Base-by-base conservation (phyloP, 2,888 invertebrate species). In the Heteromyza rotundicornis region DNA sequence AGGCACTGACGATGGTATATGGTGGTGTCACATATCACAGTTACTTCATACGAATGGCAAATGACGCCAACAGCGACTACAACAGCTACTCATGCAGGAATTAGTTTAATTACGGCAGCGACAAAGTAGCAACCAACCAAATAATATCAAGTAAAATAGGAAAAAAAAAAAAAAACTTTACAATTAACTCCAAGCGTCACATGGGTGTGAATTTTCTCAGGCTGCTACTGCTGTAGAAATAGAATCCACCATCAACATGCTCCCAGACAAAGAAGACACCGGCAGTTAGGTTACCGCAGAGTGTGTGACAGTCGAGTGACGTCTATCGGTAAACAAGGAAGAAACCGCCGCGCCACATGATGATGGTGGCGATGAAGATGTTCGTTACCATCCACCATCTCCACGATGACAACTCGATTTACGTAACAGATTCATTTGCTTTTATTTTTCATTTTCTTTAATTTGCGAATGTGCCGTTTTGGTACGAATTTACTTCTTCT, bases 161-260 rank as follows among this genome's bases (percentile, higher is more conserved):
- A 40, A 40, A n/a, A 7, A 14, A 12, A 40, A 40, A 3, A 40
- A 14, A n/a, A 7, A 14, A 14, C 7, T 3, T 14, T 23, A 23
- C 51, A 51, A 51, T 51, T 51, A 51, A 51, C 12, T 51, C 23
- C 12, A 8, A 22, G 20, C 51, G 24, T 23, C 51, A 51, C 51
- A 12, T n/a, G 40, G 12, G 3, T 51, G 51, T 51, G 51, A 51
- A 51, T 51, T n/a, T 51, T 51, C 51, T n/a, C 51, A 51, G 22
- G 22, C 12, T 40, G 8, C 40, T 7, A 7, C 10, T n/a, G 16
- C 40, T 40, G n/a, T 7, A 40, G 40, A 7, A 40, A 3, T 40
- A 8, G 16, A 3, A 40, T 7, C 16, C n/a, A 40, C 12, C 7
- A 32, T 32, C 16, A 14, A n/a, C 40, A 40, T 40, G 40, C 16